Evolutionary conservation across 2,113 vertebrate species (phyloP), one percentile per base, ranked within the genome.

Genomic region (Nothoprocta perdicaria): DNA sequence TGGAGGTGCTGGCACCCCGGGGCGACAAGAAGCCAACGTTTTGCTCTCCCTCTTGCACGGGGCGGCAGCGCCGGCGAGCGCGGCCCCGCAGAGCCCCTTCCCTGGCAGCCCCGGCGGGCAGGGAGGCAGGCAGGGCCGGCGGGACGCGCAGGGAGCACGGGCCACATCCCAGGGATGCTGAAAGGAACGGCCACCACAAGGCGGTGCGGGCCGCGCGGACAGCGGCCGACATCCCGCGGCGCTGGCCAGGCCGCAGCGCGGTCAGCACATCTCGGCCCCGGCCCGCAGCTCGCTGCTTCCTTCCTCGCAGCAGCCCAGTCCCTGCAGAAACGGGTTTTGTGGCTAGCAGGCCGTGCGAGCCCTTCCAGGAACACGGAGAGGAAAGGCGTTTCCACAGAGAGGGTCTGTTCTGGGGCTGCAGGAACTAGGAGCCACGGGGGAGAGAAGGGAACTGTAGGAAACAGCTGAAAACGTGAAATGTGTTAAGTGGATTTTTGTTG

Each of bases 371-470:
- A 94, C 79, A 84, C 10, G 0, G 46, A 91, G 90, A 95, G 90
- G 93, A 95, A 96, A 68, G 94, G 81, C 22, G 0, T 65, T 86
- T 92, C 92, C 91, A 90, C 81, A 69, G 46, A 80, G 89, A 84
- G 90, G 73, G 87, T 94, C 94, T 95, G 89, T 93, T 92, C 91
- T 93, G 82, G 93, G 82, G 90, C 80, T 66, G 84, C 86, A 92
- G 87, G 91, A 95, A 94, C 93, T 14, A 50, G 85, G 63, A 76
- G 94, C 88, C 48, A 91, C 24, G 43, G 77, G 95, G 88, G 92
- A 90, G 77, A 93, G 84, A 63, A 58, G 77, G 90, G 81, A 81
- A 16, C 77, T 14, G 62, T 75, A 92, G 94, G 92, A 93, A 96
- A 94, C 2, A 27, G 86, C 90, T 91, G 86, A 84, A 68, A 80